Evolutionary conservation across 2,797 vertebrate genomes (phyloP).

Genomic region (Echeneis naucrates): DNA sequence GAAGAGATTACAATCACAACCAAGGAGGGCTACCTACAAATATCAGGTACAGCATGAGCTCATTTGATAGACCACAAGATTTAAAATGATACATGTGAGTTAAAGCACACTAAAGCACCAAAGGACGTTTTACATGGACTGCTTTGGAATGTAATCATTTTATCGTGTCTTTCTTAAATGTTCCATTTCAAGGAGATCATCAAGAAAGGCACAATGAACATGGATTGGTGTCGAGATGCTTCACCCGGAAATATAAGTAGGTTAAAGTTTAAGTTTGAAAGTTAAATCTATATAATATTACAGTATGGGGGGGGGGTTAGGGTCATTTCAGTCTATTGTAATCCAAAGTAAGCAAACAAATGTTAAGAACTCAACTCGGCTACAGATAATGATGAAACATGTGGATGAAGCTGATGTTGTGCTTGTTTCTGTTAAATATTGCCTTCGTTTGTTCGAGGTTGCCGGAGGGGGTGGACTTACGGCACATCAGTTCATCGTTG

Average conservation of each 20-base stretch:
- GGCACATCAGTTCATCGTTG: slow-evolving; percentile 79
- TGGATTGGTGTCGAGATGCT: slow-evolving; percentile 77
- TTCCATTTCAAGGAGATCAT: slow-evolving; percentile 74
- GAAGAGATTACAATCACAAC: slow-evolving; percentile 80
- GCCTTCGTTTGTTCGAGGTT: slow-evolving; percentile 70
- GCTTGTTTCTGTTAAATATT: neutral
- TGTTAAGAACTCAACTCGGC: neutral
- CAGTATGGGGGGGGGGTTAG: neutral
- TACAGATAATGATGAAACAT: neutral
- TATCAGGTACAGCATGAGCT: slow-evolving; percentile 72
- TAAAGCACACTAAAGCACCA: too few species aligned
- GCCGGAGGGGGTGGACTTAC: slow-evolving; percentile 78
- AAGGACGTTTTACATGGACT: neutral
- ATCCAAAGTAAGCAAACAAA: neutral
- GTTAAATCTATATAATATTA: neutral
- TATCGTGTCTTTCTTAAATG: neutral
- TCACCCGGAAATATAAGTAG: slow-evolving; percentile 84
- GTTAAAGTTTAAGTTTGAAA: slow-evolving; percentile 10
- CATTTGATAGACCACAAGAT: neutral
- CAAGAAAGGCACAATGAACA: slow-evolving; percentile 80
- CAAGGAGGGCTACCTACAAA: slow-evolving; percentile 80
- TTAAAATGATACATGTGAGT: too few species aligned
- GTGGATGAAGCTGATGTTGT: neutral
- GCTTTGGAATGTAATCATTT: neutral
- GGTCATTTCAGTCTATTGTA: neutral